phyloP scores from a whole-genome alignment of 2,797 vertebrate genomes.

The Liparis tanakae region DNA sequence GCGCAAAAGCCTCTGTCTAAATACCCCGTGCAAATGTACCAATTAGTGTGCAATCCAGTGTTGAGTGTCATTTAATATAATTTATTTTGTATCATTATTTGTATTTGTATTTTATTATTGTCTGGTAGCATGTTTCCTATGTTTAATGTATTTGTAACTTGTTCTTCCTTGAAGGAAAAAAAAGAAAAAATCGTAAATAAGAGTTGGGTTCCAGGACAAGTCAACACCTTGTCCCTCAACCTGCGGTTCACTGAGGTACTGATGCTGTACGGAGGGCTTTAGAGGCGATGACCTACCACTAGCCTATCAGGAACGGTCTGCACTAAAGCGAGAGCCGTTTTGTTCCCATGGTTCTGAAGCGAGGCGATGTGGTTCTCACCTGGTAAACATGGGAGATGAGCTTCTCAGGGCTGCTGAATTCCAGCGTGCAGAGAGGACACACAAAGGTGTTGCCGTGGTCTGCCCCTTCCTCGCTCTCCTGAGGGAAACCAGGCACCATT shows the following conservation, averaged over 20 bases:
- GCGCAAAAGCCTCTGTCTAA: too few relatives aligned
- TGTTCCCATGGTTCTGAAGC: slow-evolving; percentile 12
- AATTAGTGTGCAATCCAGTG: too few relatives aligned
- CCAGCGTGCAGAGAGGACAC: slow-evolving; percentile 94
- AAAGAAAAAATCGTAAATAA: too few relatives aligned
- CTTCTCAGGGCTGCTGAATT: slow-evolving; percentile 92
- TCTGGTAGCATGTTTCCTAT: too few relatives aligned
- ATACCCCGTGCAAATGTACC: too few relatives aligned
- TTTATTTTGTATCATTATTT: too few relatives aligned
- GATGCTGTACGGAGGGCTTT: slow-evolving; percentile 36
- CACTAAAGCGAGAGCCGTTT: slow-evolving; percentile 26
- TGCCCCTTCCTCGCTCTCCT: slow-evolving; percentile 82
- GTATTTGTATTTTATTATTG: too few relatives aligned
- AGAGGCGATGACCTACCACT: slow-evolving; percentile 36
- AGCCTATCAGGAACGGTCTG: slow-evolving; percentile 25
- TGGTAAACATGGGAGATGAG: slow-evolving; percentile 96
- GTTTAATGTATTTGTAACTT: too few relatives aligned
- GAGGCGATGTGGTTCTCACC: slow-evolving; percentile 77
- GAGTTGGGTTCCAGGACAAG: slow-evolving; percentile 9
- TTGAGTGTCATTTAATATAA: too few relatives aligned
- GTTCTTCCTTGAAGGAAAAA: too few relatives aligned
- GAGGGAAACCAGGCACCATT: slow-evolving; percentile 38
- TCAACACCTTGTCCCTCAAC: background rate
- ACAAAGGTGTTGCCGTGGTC: slow-evolving; percentile 81
- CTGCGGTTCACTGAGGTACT: slow-evolving; percentile 8